Percentiles rank a stretch among this genome's conserved stretches.
These are phyloP conservation scores for Trissolcus japonicus DNA, from an alignment of 2,888 invertebrate species.

Conservation along the genomic window DNA sequence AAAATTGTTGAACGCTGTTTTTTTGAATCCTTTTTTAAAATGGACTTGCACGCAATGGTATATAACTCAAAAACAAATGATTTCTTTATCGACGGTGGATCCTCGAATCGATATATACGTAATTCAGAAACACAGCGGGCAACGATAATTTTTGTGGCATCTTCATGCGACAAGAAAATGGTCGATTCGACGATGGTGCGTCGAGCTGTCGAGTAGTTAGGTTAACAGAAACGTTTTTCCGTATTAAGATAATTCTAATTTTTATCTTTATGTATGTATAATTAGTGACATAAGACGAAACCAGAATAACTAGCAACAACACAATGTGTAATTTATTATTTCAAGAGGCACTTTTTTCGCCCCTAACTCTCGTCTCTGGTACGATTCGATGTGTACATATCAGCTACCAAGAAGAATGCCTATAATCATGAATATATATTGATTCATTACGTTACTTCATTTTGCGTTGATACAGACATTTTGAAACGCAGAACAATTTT, in stretches of 20 bases:
- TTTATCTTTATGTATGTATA: constrained; percentile 66
- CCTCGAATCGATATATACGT: constrained; percentile 22
- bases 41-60: constrained; percentile 38
- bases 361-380: constrained; percentile 41
- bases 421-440: constrained; percentile 42
- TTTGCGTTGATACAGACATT: not conserved
- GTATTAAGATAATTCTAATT: constrained; percentile 62
- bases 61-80: constrained; percentile 27
- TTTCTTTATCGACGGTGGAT: constrained; percentile 22
- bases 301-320: constrained; percentile 65
- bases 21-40: constrained; percentile 65
- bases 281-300: constrained; percentile 70
- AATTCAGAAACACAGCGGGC: not conserved
- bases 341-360: constrained; percentile 49
- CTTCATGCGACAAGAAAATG: too few species aligned
- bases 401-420: constrained; percentile 49
- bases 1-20: constrained; percentile 48
- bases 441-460: not conserved
- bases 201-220: constrained; percentile 36
- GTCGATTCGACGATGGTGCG: constrained; percentile 33
- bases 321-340: constrained; percentile 65
- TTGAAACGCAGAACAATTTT: not conserved
- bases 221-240: constrained; percentile 39
- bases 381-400: constrained; percentile 56
- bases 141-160: not conserved